Evolutionary conservation across 1,140 invertebrate genomes (phyloP), one percentile per base, ranked within the genome.

Genomic region (Stegodyphus dumicola): DNA sequence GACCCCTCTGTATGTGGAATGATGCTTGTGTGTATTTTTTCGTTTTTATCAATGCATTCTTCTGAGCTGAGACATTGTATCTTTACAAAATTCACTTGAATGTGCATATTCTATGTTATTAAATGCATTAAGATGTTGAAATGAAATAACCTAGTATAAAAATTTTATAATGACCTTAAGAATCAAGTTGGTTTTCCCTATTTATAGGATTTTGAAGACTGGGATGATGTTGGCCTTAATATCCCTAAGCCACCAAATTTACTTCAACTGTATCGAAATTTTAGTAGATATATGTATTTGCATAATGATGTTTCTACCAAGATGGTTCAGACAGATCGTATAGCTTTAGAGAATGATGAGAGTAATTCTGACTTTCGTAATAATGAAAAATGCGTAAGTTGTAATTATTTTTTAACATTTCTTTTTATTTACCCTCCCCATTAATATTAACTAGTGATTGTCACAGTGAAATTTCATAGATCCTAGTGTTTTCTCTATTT

Each of bases 181-280:
- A 33, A 3, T 60, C 1, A 15, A 60, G 5, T 15, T 60, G 9
- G 1, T 60, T 60, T 60, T 60, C 1, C 15, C 15, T 60, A 2
- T 15, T 60, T 60, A 9, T 88, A 95, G 93, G 95, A 97, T 92
- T 96, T 97, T 93, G 96, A 97, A 91, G 95, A 96, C 89, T 97
- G 96, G 96, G 95, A 97, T 91, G 95, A 97, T 92, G 91, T 92
- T 79, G 96, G 96, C 5, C 91, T 97, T 15, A 97, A 97, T 90
- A 95, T 95, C 89, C 92, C 95, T 3, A 94, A 95, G 88, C 96
- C 96, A 48, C 93, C 95, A 10, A 94, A 94, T 89, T 90, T 97
- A 10, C 90, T 96, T 51, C 93, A 94, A 56, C 91, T 97, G 53
- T 97, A 96, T 89, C 92, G 95, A 87, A 95, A 95, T 86, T 94